Evolutionary conservation across 2,113 vertebrate species (phyloP), one percentile per base, ranked within the genome.

Genomic region (Neoarius graeffei): DNA sequence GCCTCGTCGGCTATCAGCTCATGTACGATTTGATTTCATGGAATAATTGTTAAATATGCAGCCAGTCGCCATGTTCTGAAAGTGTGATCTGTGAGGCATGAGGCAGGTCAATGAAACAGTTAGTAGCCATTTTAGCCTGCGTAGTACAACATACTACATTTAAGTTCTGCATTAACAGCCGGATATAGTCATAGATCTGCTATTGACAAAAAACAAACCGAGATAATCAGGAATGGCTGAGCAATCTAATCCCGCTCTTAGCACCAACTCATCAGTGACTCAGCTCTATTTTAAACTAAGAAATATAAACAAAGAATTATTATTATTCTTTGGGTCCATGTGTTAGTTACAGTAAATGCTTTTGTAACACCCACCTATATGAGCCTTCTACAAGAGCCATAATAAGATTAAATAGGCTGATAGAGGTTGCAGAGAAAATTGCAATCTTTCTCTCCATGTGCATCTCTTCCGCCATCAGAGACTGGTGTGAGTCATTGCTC

Each of bases 401-500:
- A 67, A 67, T 50, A 27, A 66, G 60, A 86, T 67, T 52, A 74
- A 73, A 64, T 25, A 48, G 54, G 35, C 42, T 30, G 27, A 82
- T 5, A 25, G 57, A 27, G 54, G 83, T 73, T 82, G 86, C 66
- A 83, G 57, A 76, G 25, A 83, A 62, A 69, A 62, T 10, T 74
- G 56, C 42, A 74, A 52, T 13, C 27, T 59, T 25, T 48, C 50
- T 27, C 73, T 56, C 27, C 7, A 69, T 56, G 74, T 5, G 7
- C 15, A n/a, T 42, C 7, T 79, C 62, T 56, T 52, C 23, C 23
- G 27, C 23, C 66, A 87, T 67, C 15, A 7, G 35, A 87, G 67
- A 71, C 19, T 52, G 35, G 48, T 50, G 62, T 42, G 80, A 87
- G 54, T 87, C 86, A 87, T 35, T 73, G 80, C 80, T 27, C 56